phyloP scores from a whole-genome alignment of 2,797 vertebrate species.

The Lateolabrax maculatus region DNA sequence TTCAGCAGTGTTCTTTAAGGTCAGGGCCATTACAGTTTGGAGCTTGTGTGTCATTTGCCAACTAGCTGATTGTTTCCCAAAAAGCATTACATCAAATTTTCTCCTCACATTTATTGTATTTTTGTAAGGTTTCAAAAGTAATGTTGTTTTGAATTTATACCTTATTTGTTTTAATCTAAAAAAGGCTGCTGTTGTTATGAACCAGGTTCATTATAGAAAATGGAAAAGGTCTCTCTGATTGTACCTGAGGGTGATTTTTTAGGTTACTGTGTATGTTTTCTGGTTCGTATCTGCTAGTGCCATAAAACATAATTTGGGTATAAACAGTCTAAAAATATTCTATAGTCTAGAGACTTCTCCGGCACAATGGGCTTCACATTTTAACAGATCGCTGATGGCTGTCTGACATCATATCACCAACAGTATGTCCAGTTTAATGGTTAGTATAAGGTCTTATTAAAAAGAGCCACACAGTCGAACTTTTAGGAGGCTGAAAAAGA shows the following conservation, averaged over 20 bases:
- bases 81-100: neutral
- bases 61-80: neutral
- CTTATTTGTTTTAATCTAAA: constrained; percentile 24
- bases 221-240: constrained; percentile 28
- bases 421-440: neutral
- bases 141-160: constrained; percentile 4
- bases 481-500: neutral
- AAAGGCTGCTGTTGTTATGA: constrained; percentile 25
- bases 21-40: constrained; percentile 8
- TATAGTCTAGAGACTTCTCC: neutral
- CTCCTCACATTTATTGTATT: neutral
- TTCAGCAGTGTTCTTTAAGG: constrained; percentile 33
- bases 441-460: neutral
- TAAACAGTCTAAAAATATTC: constrained; percentile 27
- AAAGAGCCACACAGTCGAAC: neutral
- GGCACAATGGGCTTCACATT: constrained; percentile 12
- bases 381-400: constrained; percentile 13
- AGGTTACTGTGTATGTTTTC: constrained; percentile 31
- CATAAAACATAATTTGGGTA: constrained; percentile 43
- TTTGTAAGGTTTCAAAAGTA: constrained; percentile 17
- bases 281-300: neutral
- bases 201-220: constrained; percentile 42
- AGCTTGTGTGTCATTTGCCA: constrained; percentile 9
- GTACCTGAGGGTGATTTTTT: constrained; percentile 28
- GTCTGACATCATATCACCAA: constrained; percentile 9